Evolutionary conservation across 2,888 invertebrate genomes (phyloP).

Genomic region (Pristionchus maxplancki): DNA sequence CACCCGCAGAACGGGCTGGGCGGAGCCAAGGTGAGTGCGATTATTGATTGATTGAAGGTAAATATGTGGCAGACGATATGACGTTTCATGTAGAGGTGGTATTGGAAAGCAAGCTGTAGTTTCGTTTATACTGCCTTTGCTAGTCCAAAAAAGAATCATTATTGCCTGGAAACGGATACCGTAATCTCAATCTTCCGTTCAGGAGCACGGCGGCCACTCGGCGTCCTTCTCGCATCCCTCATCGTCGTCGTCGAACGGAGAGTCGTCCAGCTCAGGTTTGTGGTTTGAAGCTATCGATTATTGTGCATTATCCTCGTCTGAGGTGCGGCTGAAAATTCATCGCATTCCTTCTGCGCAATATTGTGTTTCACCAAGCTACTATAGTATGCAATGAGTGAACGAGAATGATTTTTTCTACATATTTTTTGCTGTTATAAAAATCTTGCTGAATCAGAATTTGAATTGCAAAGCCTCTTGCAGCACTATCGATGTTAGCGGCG

Average conservation of each 20-base stretch:
- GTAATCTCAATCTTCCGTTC: not conserved
- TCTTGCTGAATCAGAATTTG: no score
- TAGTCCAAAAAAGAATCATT: not conserved
- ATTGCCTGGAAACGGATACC: not conserved
- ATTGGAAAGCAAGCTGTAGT: not conserved
- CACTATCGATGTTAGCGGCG: no score
- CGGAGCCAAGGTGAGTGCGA: not conserved
- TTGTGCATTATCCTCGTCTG: no score
- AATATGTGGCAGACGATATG: not conserved
- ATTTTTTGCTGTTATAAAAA: no score
- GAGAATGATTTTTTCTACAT: no score
- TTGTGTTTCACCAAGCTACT: no score
- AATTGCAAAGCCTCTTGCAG: no score
- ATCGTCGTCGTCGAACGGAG: not conserved
- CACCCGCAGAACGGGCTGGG: conserved; percentile 40
- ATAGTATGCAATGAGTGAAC: no score
- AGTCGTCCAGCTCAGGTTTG: not conserved
- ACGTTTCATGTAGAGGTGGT: not conserved
- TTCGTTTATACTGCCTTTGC: not conserved
- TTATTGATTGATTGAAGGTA: not conserved
- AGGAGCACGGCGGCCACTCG: not conserved
- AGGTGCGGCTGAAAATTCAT: no score
- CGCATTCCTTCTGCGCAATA: no score
- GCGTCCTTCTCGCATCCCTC: conserved; percentile 31
- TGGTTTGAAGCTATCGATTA: not conserved